phyloP scores from a whole-genome alignment of 2,888 invertebrate species.

The Meiosimyza platycephala region DNA sequence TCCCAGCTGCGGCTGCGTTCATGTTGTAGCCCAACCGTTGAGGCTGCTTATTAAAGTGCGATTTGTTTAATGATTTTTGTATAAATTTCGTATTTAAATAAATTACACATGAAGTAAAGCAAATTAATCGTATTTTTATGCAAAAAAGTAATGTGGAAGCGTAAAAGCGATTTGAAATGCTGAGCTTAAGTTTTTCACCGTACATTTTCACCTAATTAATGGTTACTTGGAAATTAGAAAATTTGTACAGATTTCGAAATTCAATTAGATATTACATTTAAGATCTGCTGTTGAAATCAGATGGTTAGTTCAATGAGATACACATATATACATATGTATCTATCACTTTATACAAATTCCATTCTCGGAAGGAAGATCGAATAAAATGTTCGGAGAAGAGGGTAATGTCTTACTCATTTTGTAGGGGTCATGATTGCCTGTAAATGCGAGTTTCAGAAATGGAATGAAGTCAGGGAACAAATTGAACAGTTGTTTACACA shows the following conservation, averaged over 20 bases:
- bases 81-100: conserved; percentile 55
- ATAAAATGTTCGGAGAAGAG: too few relatives aligned
- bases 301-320: too few relatives aligned
- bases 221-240: background rate
- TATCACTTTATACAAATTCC: too few relatives aligned
- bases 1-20: background rate
- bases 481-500: too few relatives aligned
- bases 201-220: conserved; percentile 25
- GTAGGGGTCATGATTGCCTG: too few relatives aligned
- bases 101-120: conserved; percentile 55
- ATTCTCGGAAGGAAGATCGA: too few relatives aligned
- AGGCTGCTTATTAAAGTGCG: conserved; percentile 57
- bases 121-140: conserved; percentile 65
- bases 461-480: too few relatives aligned
- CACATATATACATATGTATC: too few relatives aligned
- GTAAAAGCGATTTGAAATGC: conserved; percentile 18
- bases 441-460: too few relatives aligned
- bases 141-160: conserved; percentile 50
- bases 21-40: background rate
- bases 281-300: too few relatives aligned
- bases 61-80: conserved; percentile 63
- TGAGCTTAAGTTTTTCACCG: background rate
- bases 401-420: too few relatives aligned
- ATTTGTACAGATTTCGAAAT: background rate
- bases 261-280: background rate